A percentile compares a stretch with the other conserved stretches of the same genome.
phyloP scores from a whole-genome alignment of 2,888 invertebrate species.

The Galeopsomyia nigrocyanea region DNA sequence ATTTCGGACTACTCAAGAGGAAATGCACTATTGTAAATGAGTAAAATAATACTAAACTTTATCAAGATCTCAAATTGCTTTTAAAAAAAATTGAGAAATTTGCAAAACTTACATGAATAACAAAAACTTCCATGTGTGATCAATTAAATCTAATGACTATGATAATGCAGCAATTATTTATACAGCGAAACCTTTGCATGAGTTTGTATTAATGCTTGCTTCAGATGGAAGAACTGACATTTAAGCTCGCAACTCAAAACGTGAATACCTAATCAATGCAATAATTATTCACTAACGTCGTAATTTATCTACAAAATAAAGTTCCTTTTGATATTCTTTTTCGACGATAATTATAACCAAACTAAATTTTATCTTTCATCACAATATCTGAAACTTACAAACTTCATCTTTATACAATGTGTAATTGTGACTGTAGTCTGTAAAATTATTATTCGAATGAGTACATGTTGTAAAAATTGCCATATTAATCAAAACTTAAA shows the following conservation, averaged over 20 bases:
- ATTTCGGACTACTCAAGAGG: conserved; percentile 37
- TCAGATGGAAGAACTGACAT: conserved; percentile 11
- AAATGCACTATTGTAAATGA: conserved; percentile 52
- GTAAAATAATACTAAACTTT: conserved; percentile 62
- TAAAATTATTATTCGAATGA: conserved; percentile 13
- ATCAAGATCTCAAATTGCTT: conserved; percentile 56
- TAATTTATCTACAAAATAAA: conserved; percentile 42
- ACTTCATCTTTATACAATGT: conserved; percentile 3
- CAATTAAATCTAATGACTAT: conserved; percentile 42
- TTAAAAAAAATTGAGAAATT: conserved; percentile 37
- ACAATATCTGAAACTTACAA: conserved; percentile 10
- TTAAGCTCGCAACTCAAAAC: conserved; percentile 5
- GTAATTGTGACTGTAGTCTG: conserved; percentile 1
- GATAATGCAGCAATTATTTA: conserved; percentile 30
- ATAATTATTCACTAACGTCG: conserved; percentile 18
- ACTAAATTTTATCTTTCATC: conserved; percentile 23
- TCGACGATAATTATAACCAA: conserved; percentile 17
- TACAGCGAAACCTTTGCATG: conserved; percentile 23
- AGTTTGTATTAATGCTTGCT: conserved; percentile 19
- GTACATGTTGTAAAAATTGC: conserved; percentile 26
- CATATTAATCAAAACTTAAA: conserved; percentile 14
- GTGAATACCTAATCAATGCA: conserved; percentile 30
- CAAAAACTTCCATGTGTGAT: conserved; percentile 20
- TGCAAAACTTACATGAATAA: conserved; percentile 18
- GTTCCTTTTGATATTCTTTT: conserved; percentile 7